Percentiles rank a stretch among this genome's conserved stretches.
Conservation (phyloP, 2,113 vertebrate genomes). For the Perognathus longimembris region DNA sequence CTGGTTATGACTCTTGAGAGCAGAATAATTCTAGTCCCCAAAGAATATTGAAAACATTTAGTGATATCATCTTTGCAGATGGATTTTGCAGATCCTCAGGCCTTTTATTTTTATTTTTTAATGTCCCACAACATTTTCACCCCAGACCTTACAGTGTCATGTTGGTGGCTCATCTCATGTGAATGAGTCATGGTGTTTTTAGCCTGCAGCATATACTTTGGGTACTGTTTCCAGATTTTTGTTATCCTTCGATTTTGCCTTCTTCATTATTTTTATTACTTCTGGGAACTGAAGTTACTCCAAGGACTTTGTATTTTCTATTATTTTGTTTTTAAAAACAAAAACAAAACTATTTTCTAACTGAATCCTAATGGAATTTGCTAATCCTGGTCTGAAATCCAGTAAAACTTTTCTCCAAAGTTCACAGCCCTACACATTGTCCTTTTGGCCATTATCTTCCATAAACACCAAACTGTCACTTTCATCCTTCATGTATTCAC, state of each 20-base stretch:
- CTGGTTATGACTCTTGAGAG: not conserved
- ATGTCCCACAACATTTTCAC: not conserved
- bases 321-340: no score
- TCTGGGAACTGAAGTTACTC: not conserved
- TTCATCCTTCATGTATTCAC: slow-evolving; percentile 37
- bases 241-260: not conserved
- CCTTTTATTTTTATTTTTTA: not conserved
- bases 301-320: no score
- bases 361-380: not conserved
- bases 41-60: not conserved
- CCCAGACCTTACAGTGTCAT: not conserved
- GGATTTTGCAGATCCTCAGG: not conserved
- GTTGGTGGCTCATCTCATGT: not conserved
- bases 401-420: not conserved
- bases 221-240: slow-evolving; percentile 34
- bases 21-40: not conserved
- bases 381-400: not conserved
- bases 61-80: not conserved
- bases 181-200: slow-evolving; percentile 39
- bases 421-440: not conserved
- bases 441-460: not conserved
- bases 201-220: slow-evolving; percentile 20
- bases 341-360: not conserved
- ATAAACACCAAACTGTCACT: slow-evolving; percentile 27
- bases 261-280: slow-evolving; percentile 13